Base-by-base conservation (phyloP, 2,888 invertebrate species). In the Lottia scabra region DNA sequence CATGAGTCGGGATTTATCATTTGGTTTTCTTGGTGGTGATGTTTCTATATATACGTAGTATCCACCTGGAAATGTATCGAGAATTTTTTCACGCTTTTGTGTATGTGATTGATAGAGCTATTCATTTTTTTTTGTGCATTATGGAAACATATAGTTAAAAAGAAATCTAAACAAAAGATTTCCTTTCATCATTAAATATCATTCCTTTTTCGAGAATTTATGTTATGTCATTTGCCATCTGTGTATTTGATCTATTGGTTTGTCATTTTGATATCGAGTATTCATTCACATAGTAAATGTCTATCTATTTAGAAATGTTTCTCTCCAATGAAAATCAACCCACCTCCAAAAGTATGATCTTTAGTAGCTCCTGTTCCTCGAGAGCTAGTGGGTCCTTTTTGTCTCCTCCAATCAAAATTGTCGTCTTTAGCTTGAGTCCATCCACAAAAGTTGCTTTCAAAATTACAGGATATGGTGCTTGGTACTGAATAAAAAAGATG, bases 1-100 rank as follows among this genome's bases (percentile, higher is more conserved):
- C 15, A 82, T 45, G 2, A 87, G 77, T 72, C 91, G 86, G 0
- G 93, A 92, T 62, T 89, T 89, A 80, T 92, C 92, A 1, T 92
- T 91, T 72, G 90, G 80, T 92, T 86, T 0, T 92, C 92, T 65
- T 13, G 71, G 68, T 78, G 90, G 92, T 6, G 91, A 88, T 0
- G 93, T 78, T 74, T 85, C 85, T 48, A 85, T 85, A 71, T 84
- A 87, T 70, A 86, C 78, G 75, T 87, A 87, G 71, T 82, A 83
- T 8, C 87, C 86, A 38, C 70, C 85, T 84, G 66, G 38, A 77
- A 77, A 46, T 38, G n/a, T n/a, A n/a, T n/a, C n/a, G n/a, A n/a
- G n/a, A n/a, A n/a, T n/a, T n/a, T n/a, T n/a, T n/a, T n/a, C 2
- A 2, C 30, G 30, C 30, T 5, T 30, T 30, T 30, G 30, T 30